Base-by-base conservation (phyloP, 2,888 invertebrate species). In the Neelides folsomi region DNA sequence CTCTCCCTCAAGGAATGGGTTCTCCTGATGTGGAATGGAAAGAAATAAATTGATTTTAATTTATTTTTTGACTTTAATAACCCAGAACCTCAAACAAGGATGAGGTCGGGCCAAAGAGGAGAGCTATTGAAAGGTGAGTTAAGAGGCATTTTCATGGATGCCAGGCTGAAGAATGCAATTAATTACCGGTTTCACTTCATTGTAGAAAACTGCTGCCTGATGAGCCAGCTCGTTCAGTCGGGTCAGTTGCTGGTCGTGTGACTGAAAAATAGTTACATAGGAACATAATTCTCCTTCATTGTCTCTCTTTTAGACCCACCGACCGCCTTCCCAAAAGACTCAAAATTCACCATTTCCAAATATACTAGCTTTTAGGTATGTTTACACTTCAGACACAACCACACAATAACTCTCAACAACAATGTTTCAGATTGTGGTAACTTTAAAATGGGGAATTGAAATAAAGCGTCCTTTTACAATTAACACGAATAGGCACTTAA, bases 1-100 rank as follows among this genome's bases (percentile, higher is more conserved):
- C 67, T 88, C 86, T 38, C 90, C 92, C 65, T 76, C 77, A 66
- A 92, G 75, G 68, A 79, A 93, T 9, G 92, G 92, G 73, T 93
- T 92, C 58, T 75, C 73, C 83, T 83, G 75, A 60, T 18, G 49
- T 38, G 51, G 55, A 49, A 54, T 35, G 34, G 40, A 42, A 42
- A 52, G 27, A 45, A 42, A 47, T 47, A 47, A 52, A 52, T 47
- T 47, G 45, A 43, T 49, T 49, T 49, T 49, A 49, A 49, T 49
- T 16, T 15, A 12, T 49, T 49, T 44, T 49, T 15, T 49, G 49
- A 49, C 49, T 44, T 49, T 49, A 49, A 49, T 49, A 40, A 37
- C 49, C 48, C 10, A 34, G 27, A 27, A 27, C 16, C 8, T 49
- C 35, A 15, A n/a, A 37, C 16, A 12, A 5, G 13, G 13, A 16